Evolutionary conservation across 2,797 vertebrate species (phyloP).

Genomic region (Martes flavigula): DNA sequence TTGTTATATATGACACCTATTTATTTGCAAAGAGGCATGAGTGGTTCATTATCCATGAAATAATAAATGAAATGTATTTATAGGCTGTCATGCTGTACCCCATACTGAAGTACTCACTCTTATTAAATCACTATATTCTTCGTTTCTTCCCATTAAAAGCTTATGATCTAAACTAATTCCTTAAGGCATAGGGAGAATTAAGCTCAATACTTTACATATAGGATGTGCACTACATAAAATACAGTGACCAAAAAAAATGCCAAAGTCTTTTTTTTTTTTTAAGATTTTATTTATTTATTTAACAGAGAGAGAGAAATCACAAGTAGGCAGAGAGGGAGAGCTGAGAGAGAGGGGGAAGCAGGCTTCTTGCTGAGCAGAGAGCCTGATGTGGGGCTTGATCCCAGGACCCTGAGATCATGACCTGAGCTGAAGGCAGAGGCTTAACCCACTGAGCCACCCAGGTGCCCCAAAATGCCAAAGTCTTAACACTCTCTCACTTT

Average conservation of each 20-base stretch:
- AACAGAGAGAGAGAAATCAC: too few species aligned
- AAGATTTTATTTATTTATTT: too few species aligned
- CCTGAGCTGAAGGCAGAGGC: too few species aligned
- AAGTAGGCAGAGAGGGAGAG: too few species aligned
- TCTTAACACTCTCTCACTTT: not conserved
- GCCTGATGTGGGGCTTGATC: too few species aligned
- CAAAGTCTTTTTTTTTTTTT: too few species aligned
- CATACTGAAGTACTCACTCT: conserved; percentile 11
- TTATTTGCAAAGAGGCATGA: conserved; percentile 51
- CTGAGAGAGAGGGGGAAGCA: too few species aligned
- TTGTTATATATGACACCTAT: conserved; percentile 1
- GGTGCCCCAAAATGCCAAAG: not conserved
- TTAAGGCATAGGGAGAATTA: not conserved
- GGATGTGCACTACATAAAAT: not conserved
- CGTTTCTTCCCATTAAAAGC: not conserved
- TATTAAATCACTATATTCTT: not conserved
- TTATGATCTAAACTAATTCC: conserved; percentile 38
- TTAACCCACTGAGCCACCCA: too few species aligned
- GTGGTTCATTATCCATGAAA: conserved; percentile 51
- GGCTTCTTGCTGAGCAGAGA: too few species aligned
- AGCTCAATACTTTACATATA: not conserved
- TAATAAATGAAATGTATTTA: conserved; percentile 57
- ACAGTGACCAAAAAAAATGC: not conserved
- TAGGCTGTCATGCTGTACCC: not conserved
- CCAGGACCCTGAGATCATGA: too few species aligned